These are phyloP conservation scores for Drosophila orosa DNA, from an alignment of 1,140 invertebrate genomes.

Conservation along the genomic window DNA sequence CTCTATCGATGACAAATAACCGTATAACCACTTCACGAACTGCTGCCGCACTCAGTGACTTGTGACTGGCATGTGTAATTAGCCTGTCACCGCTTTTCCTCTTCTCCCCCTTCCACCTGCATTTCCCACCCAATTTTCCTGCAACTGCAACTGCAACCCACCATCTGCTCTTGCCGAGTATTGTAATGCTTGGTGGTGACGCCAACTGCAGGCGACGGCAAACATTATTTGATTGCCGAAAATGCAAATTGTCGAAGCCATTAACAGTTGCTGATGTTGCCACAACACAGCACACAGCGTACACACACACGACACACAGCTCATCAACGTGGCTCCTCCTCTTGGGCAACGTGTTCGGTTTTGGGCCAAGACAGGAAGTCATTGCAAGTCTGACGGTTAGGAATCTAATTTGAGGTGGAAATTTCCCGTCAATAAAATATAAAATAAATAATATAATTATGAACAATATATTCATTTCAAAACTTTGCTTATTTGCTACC, in stretches of 20 bases:
- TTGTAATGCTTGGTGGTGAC: conserved; percentile 29
- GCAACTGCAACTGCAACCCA: not conserved
- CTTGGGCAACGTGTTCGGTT: conserved; percentile 10
- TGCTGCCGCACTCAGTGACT: conserved; percentile 21
- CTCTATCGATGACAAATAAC: conserved; percentile 46
- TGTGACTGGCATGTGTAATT: conserved; percentile 78
- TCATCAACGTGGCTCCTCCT: not conserved
- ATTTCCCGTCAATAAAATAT: not conserved
- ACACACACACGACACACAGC: not conserved
- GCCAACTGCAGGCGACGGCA: conserved; percentile 44
- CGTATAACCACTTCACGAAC: conserved; percentile 38
- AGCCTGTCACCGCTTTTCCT: conserved; percentile 37
- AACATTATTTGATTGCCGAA: conserved; percentile 58
- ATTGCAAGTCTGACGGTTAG: conserved; percentile 6
- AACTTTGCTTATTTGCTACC: too few relatives aligned
- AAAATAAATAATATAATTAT: not conserved
- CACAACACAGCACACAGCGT: conserved; percentile 9
- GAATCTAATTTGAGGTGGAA: conserved; percentile 8
- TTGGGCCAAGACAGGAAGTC: conserved; percentile 16
- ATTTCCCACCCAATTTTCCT: not conserved
- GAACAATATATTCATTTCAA: too few relatives aligned
- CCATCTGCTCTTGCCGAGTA: not conserved
- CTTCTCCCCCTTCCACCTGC: not conserved
- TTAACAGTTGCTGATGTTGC: conserved; percentile 45
- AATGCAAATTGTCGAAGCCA: conserved; percentile 54